Base-by-base conservation (phyloP, 2,113 vertebrate species). In the Hoplias malabaricus region DNA sequence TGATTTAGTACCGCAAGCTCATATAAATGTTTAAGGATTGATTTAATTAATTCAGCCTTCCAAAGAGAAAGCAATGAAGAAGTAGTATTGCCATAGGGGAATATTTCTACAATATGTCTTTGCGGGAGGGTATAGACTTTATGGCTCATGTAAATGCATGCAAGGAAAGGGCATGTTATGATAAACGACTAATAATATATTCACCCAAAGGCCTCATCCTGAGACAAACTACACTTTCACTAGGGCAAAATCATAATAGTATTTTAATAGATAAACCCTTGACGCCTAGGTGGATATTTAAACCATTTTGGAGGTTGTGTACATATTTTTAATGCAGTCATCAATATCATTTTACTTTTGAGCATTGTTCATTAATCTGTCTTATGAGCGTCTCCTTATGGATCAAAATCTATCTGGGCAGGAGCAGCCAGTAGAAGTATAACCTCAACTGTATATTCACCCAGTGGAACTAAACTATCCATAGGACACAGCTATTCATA, bases 181-280 rank as follows among this genome's bases (percentile, higher is more conserved):
- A 74, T 77, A 67, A 75, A 76, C 29, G 11, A 50, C 1, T 80
- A 84, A 84, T 81, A 38, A 78, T 80, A 82, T 77, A 65, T 73
- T 82, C 50, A 25, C 1, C 10, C 42, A 16, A 34, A 50, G n/a
- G 14, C 42, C 66, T 81, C 31, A 50, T 78, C 34, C 38, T 56
- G 25, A 63, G 16, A 53, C 11, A 75, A 75, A 13, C 31, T 33
- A 53, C 46, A 69, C 56, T 62, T 65, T 67, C 63, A 71, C 48
- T 19, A 27, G 9, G 42, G 34, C 19, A 63, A 19, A n/a, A 63
- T 6, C 16, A 34, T 59, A 29, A 33, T 65, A 43, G 61, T 62
- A n/a, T 77, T 81, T 77, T 12, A 81, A 72, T 63, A 50, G 46
- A 71, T n/a, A 57, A 59, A n/a, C 0, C 63, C 27, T 42, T 73